Base-by-base conservation (phyloP, 1,140 invertebrate species). In the Bombus sibiricus region DNA sequence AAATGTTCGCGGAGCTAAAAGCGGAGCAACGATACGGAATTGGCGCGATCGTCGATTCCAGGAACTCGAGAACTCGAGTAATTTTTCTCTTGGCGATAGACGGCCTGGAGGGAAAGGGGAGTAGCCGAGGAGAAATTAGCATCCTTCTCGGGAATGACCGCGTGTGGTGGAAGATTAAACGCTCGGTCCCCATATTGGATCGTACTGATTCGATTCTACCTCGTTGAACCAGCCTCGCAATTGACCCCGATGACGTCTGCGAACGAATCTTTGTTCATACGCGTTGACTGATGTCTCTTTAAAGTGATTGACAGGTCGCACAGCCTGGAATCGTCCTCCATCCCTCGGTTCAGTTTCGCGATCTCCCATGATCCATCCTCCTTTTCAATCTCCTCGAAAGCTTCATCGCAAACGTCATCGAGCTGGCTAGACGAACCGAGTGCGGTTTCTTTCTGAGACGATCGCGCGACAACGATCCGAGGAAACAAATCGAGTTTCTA, bases 121-220 rank as follows among this genome's bases (percentile, higher is more conserved):
- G 5, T 39, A 18, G 28, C 22, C 2, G 22, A 28, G 22, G 37
- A 57, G 82, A 71, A 78, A 83, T 83, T 69, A 78, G 64, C 82
- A 69, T 77, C 43, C 37, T 71, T 13, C 64, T 28, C 47, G 32
- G 5, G 47, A 78, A 71, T 72, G 43, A 57, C 32, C 53, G 39
- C 47, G 47, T 8, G 39, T n/a, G 28, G 6, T n/a, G 13, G n/a
- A 78, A 78, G 47, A 69, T 68, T 41, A 69, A 77, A 77, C 73
- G 73, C 32, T 22, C 32, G 32, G 18, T 22, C 15, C 62, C 34
- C 74, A 78, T 77, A 77, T 83, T 78, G 81, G 81, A 69, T 78
- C 81, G 74, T 77, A 74, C 81, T 77, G 81, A 83, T 83, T 83
- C 62, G 81, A 83, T 83, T 78, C 74, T 57, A 57, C 43, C 73